phyloP scores from a whole-genome alignment of 2,113 vertebrate genomes.

The Nibea coibor region DNA sequence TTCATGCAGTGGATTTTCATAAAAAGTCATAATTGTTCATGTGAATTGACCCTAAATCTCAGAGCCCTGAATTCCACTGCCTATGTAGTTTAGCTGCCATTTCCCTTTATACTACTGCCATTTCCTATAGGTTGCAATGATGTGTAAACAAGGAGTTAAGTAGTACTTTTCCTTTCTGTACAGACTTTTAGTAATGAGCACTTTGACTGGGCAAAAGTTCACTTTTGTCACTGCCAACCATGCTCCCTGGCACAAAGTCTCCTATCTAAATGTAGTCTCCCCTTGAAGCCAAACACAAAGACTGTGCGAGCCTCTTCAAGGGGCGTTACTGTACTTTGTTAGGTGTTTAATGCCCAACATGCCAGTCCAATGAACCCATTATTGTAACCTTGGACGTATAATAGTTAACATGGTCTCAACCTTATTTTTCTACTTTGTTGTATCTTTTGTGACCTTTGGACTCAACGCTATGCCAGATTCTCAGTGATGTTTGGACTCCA shows the following conservation, averaged over 20 bases:
- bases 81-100: constrained; percentile 56
- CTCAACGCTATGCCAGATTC: constrained; percentile 26
- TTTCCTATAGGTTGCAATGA: constrained; percentile 40
- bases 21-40: constrained; percentile 5
- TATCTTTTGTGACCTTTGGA: constrained; percentile 47
- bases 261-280: constrained; percentile 48
- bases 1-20: constrained; percentile 6
- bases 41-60: constrained; percentile 20
- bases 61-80: constrained; percentile 49
- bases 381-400: constrained; percentile 54
- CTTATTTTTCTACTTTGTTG: constrained; percentile 72
- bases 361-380: constrained; percentile 36
- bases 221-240: constrained; percentile 38
- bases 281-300: constrained; percentile 42
- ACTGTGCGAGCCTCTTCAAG: constrained; percentile 26
- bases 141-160: constrained; percentile 51
- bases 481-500: constrained; percentile 28
- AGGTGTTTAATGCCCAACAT: constrained; percentile 40
- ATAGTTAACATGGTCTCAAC: constrained; percentile 50
- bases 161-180: constrained; percentile 43
- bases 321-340: constrained; percentile 43
- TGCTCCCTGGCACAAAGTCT: constrained; percentile 32
- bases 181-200: constrained; percentile 51
- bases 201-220: constrained; percentile 54
- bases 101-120: constrained; percentile 47